Percentiles rank a stretch among this genome's conserved stretches.
Evolutionary conservation across 2,113 vertebrate species (phyloP).

Genomic region (Rhinolophus sinicus): DNA sequence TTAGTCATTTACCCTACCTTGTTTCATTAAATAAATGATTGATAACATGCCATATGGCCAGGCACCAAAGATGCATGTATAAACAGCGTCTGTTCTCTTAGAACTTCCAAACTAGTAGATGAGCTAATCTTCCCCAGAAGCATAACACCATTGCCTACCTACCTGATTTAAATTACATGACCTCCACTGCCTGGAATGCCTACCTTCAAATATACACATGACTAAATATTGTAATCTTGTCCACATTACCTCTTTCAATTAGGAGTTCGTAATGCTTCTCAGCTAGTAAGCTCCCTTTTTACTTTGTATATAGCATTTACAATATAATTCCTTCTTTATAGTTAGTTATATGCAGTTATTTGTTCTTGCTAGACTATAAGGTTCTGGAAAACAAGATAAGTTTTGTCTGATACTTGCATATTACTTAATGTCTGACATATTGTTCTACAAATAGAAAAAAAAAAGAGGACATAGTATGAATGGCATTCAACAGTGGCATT

Average conservation of each 20-base stretch:
- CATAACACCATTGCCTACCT: not conserved
- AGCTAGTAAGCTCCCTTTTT: not conserved
- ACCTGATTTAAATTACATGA: not conserved
- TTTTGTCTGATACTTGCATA: not conserved
- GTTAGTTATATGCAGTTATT: not conserved
- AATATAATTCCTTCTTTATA: not conserved
- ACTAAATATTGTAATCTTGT: not conserved
- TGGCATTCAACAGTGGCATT: not conserved
- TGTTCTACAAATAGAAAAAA: not conserved
- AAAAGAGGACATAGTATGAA: not conserved
- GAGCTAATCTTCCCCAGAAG: constrained; percentile 7
- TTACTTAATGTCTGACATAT: not conserved
- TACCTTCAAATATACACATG: not conserved
- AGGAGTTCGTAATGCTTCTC: not conserved
- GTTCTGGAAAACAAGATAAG: not conserved
- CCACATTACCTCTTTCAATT: not conserved
- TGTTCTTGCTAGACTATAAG: not conserved
- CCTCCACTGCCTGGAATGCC: not conserved
- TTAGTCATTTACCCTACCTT: not conserved
- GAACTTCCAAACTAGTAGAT: not conserved
- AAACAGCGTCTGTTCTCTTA: not conserved
- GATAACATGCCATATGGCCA: not conserved
- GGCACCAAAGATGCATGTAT: not conserved
- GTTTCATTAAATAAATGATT: constrained; percentile 44
- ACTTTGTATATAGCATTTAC: not conserved